Evolutionary conservation across 1,140 invertebrate genomes (phyloP), one percentile per base, ranked within the genome.

Genomic region (Maconellicoccus hirsutus): DNA sequence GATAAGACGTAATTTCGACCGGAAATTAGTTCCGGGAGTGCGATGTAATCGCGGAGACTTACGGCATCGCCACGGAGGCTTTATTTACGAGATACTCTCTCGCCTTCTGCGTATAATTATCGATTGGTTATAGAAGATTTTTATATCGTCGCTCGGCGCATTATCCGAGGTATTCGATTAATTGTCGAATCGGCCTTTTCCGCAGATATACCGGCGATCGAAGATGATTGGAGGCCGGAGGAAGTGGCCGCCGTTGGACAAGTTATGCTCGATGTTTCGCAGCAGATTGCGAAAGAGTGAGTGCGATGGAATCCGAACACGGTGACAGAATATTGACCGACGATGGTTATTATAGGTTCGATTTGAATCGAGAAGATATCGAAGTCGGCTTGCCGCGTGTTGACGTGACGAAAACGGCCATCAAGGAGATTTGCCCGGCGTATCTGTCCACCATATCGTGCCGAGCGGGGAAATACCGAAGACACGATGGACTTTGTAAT

Each of bases 401-500:
- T 74, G 93, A 96, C 77, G 94, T 92, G 0, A 91, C 89, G 4
- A 92, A 92, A 75, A 95, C 93, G 0, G 80, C 93, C 2, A 90
- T 96, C 72, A 82, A 88, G 8, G 90, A 94, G 74, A 85, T 93
- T 0, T 96, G 93, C 77, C 93, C 93, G 2, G 88, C 91, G 0
- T 93, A 91, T 77, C 84, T 95, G 74, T 88, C 89, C 0, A 89
- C 91, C 71, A 90, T 94, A 0, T 89, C 94, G 78, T 96, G 93
- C 76, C 83, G 88, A 22, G 84, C 91, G 1, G 91, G 91, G n/a
- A 94, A 95, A 76, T 98, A 95, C 79, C 83, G 95, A 1, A 83
- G 92, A 6, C 86, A 89, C 70, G 93, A 96, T 79, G 95, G 94
- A 0, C 86, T 94, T 8, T 98, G 94, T 80, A 98, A 94, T 72